A percentile compares a stretch with the other conserved stretches of the same genome.
These are phyloP conservation scores for Lobophora halterata DNA, from an alignment of 2,888 invertebrate species.

Conservation along the genomic window DNA sequence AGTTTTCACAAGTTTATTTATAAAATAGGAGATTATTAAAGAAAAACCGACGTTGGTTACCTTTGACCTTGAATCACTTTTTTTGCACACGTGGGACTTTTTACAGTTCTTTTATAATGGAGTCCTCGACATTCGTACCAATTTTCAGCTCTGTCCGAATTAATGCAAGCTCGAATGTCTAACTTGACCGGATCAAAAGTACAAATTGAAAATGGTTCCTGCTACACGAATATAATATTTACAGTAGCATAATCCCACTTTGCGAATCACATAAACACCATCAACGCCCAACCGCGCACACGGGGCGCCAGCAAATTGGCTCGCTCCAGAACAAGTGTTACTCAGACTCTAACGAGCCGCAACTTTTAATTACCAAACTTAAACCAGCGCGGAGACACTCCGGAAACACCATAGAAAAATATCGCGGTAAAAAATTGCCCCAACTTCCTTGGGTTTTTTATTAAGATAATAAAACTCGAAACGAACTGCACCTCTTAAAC, in stretches of 20 bases:
- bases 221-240: not conserved
- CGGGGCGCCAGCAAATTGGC: constrained; percentile 44
- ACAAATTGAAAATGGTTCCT: not conserved
- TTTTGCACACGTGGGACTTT: no score
- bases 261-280: constrained; percentile 22
- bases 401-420: constrained; percentile 51
- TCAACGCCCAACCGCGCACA: constrained; percentile 22
- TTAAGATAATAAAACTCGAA: constrained; percentile 53
- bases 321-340: constrained; percentile 41
- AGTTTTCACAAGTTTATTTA: no score
- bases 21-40: no score
- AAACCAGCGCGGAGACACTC: constrained; percentile 48
- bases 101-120: no score
- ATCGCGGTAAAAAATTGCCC: constrained; percentile 45
- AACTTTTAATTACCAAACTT: constrained; percentile 74
- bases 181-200: no score
- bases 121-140: no score
- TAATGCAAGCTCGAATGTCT: no score
- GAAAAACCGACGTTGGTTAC: no score
- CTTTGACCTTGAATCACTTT: no score
- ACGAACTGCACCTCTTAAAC: constrained; percentile 44
- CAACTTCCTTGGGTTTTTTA: constrained; percentile 33
- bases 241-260: constrained; percentile 12
- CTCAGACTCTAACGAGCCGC: constrained; percentile 44
- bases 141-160: no score